Evolutionary conservation across 2,888 invertebrate genomes (phyloP).

Genomic region (Diaperis boleti): DNA sequence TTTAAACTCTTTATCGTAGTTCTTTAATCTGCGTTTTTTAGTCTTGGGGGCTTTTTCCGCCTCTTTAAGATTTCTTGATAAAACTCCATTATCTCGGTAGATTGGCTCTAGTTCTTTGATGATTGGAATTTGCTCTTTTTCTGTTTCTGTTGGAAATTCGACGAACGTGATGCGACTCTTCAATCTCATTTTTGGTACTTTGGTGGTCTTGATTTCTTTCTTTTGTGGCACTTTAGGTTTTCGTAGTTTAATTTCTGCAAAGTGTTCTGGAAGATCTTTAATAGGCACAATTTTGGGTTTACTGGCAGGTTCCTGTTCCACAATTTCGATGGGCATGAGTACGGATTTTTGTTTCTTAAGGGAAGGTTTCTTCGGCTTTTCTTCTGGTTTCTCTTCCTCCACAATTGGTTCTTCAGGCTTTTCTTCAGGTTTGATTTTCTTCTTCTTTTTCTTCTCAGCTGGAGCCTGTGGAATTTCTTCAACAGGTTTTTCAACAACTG

Average conservation of each 20-base stretch:
- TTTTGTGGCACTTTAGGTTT: constrained; percentile 59
- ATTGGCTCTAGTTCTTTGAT: constrained; percentile 62
- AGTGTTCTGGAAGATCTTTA: constrained; percentile 62
- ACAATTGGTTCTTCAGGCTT: constrained; percentile 42
- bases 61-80: constrained; percentile 68
- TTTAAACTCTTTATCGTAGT: constrained; percentile 61
- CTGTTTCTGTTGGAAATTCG: constrained; percentile 63
- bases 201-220: constrained; percentile 58
- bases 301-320: constrained; percentile 72
- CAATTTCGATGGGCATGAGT: constrained; percentile 63
- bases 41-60: constrained; percentile 62
- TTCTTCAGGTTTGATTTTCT: constrained; percentile 49
- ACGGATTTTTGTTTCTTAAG: constrained; percentile 55
- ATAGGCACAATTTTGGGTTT: constrained; percentile 74
- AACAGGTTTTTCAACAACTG: constrained; percentile 49
- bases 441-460: constrained; percentile 29
- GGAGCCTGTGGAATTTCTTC: constrained; percentile 42
- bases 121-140: constrained; percentile 59
- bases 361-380: constrained; percentile 48
- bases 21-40: constrained; percentile 62
- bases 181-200: constrained; percentile 76
- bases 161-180: constrained; percentile 77
- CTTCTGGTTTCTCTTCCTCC: constrained; percentile 41
- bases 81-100: constrained; percentile 62
- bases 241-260: constrained; percentile 76